Conservation (phyloP, 1,140 invertebrate species). For the Ostrea edulis region DNA sequence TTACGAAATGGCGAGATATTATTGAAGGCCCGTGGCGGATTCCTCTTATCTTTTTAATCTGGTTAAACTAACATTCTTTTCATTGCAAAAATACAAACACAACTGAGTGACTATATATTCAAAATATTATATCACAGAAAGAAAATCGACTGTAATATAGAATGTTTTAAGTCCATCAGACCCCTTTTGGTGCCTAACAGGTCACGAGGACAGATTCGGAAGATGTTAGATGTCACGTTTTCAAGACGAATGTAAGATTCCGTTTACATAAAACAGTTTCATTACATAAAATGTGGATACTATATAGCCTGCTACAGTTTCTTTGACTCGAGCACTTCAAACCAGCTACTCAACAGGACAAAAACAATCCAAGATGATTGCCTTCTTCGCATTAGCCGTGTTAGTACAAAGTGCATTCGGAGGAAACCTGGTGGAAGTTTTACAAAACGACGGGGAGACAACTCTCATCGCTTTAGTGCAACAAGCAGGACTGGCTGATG, state of each 20-base stretch:
- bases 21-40: neutral
- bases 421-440: slow-evolving; percentile 50
- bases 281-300: neutral
- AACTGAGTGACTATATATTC: neutral
- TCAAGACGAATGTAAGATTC: neutral
- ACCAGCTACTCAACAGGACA: neutral
- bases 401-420: slow-evolving; percentile 26
- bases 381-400: neutral
- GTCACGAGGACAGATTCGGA: neutral
- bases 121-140: neutral
- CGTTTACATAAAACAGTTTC: neutral
- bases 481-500: slow-evolving; percentile 49
- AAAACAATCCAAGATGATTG: neutral
- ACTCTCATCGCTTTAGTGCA: slow-evolving; percentile 47
- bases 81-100: neutral
- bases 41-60: neutral
- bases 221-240: neutral
- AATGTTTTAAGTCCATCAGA: neutral
- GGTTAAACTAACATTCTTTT: neutral
- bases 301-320: neutral
- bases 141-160: neutral
- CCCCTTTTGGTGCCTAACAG: neutral
- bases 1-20: neutral
- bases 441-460: slow-evolving; percentile 45
- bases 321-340: neutral